Evolutionary conservation across 2,888 invertebrate species (phyloP), one percentile per base, ranked within the genome.

Genomic region (Erebia epiphron): DNA sequence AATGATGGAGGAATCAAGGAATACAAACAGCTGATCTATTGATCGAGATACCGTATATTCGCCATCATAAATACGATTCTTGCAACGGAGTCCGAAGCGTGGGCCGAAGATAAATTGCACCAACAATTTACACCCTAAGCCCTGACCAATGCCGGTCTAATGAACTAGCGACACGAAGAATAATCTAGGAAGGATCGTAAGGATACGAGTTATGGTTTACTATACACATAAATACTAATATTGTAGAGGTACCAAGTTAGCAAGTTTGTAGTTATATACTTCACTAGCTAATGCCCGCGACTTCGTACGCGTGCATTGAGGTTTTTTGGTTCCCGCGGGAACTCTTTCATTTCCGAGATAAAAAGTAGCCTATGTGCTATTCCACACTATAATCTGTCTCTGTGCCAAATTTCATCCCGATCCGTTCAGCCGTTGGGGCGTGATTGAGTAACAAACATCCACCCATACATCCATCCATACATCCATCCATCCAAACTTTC

Each of bases 81-180:
- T 70, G 73, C 74, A 75, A 75, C 68, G 73, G 75, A 69, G 68
- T 73, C 74, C 73, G 67, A 72, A 76, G 89, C 88, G 90, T 90
- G 88, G 89, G 90, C 72, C 80, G 79, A 46, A 79, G 80, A 87
- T 86, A 88, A 90, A 89, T 86, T 80, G 83, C 78, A 76, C 78
- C 78, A 77, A 81, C 86, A 86, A 89, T 88, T 88, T 88, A 86
- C 85, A 82, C 82, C 82, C 81, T 73, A 77, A 71, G 76, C 76
- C 71, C 83, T 89, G 89, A 91, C 84, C 90, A 89, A 91, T 89
- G 85, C 78, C 69, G 79, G 82, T 83, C 88, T 90, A 91, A 91
- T 89, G 89, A 90, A 89, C 87, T 80, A 85, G 84, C 83, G 89
- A 91, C 90, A 82, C 79, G 71, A 58, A 16, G 64, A 68, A 58